Evolutionary conservation across 1,140 invertebrate genomes (phyloP).

Genomic region (Drosophila truncata): DNA sequence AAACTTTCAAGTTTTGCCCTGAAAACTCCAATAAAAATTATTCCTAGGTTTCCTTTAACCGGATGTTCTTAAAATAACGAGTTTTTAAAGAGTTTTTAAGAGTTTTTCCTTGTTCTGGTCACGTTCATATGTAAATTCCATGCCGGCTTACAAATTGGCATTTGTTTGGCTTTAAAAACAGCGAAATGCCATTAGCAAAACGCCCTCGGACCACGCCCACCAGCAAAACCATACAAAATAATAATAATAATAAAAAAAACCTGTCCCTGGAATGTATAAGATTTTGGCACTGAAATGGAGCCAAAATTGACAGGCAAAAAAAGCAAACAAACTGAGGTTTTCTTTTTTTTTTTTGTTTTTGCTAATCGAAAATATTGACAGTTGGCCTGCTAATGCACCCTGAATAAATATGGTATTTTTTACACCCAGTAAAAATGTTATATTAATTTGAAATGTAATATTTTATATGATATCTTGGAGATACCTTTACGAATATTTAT

Average conservation of each 20-base stretch:
- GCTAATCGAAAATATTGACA: slow-evolving; percentile 70
- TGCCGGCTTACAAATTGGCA: slow-evolving; percentile 34
- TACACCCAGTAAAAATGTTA: background rate
- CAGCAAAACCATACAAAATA: background rate
- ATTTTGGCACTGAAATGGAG: slow-evolving; percentile 51
- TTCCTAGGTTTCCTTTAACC: background rate
- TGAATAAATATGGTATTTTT: slow-evolving; percentile 10
- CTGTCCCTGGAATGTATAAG: slow-evolving; percentile 28
- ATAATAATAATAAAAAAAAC: slow-evolving; percentile 23
- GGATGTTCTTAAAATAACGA: slow-evolving; percentile 18
- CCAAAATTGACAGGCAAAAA: slow-evolving; percentile 51
- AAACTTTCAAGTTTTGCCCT: background rate
- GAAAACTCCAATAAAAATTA: background rate
- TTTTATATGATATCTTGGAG: background rate
- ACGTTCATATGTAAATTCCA: slow-evolving; percentile 25
- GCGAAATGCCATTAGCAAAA: slow-evolving; percentile 71
- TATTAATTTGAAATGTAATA: background rate
- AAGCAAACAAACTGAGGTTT: slow-evolving; percentile 32
- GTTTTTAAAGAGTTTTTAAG: slow-evolving; percentile 6
- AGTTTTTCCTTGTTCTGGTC: slow-evolving; percentile 34
- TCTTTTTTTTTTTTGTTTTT: slow-evolving; percentile 35
- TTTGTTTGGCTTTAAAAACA: slow-evolving; percentile 49
- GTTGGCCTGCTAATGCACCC: slow-evolving; percentile 62
- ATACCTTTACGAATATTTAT: background rate
- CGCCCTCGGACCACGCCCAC: slow-evolving; percentile 34